Percentiles rank a stretch among this genome's conserved stretches.
Conservation (phyloP, 2,888 invertebrate genomes). For the Temnothorax ravouxi region DNA sequence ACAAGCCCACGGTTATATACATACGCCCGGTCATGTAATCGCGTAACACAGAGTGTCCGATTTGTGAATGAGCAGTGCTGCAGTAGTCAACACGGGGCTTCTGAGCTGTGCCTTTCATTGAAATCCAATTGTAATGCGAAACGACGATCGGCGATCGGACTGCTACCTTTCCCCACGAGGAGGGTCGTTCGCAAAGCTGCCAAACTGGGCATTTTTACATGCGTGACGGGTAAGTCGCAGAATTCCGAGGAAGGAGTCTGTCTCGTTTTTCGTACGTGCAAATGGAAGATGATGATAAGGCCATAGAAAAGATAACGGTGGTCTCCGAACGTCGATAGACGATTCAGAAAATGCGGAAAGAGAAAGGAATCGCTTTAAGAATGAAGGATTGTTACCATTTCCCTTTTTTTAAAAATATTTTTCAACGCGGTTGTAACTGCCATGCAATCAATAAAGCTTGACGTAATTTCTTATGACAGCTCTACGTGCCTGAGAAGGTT, state of each 20-base stretch:
- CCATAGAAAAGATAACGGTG: conserved; percentile 14
- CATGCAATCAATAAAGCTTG: conserved; percentile 30
- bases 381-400: conserved; percentile 14
- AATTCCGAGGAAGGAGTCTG: conserved; percentile 62
- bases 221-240: conserved; percentile 67
- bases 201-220: conserved; percentile 79
- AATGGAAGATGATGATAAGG: conserved; percentile 16
- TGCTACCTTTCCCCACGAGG: conserved; percentile 66
- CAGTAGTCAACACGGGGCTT: conserved; percentile 75
- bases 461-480: conserved; percentile 30
- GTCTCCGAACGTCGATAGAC: neutral
- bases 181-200: conserved; percentile 70
- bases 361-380: neutral
- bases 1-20: conserved; percentile 59
- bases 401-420: neutral
- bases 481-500: conserved; percentile 44
- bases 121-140: conserved; percentile 82
- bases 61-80: conserved; percentile 80
- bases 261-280: conserved; percentile 11
- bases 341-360: neutral
- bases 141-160: conserved; percentile 73
- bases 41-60: conserved; percentile 74
- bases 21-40: conserved; percentile 63
- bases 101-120: conserved; percentile 80
- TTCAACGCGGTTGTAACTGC: neutral